Conservation (phyloP, 2,888 invertebrate genomes). For the Lepidochrysops patricia region DNA sequence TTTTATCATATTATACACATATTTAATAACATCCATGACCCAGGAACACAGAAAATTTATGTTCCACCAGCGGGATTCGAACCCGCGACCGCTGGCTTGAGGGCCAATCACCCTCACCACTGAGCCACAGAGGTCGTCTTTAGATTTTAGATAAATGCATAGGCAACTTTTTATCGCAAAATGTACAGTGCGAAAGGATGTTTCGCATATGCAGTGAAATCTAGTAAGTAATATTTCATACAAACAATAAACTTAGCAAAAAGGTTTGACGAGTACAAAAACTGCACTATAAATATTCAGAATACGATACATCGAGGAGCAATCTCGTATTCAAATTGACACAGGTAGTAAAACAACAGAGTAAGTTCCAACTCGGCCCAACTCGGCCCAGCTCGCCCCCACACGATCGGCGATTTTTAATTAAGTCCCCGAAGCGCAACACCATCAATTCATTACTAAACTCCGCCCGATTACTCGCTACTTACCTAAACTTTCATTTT, state of each 20-base stretch:
- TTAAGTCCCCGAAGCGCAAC: slow-evolving; percentile 72
- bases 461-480: slow-evolving; percentile 72
- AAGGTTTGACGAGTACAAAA: not conserved
- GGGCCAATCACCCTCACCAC: too few relatives aligned
- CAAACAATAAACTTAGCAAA: not conserved
- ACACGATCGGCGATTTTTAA: slow-evolving; percentile 75
- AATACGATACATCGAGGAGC: slow-evolving; percentile 37
- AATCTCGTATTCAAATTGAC: slow-evolving; percentile 72
- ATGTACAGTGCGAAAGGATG: too few relatives aligned
- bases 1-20: too few relatives aligned
- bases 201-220: too few relatives aligned
- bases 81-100: too few relatives aligned
- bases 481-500: slow-evolving; percentile 75
- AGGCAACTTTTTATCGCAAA: too few relatives aligned
- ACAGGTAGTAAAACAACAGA: slow-evolving; percentile 67
- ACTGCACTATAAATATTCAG: slow-evolving; percentile 31
- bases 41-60: too few relatives aligned
- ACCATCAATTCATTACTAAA: slow-evolving; percentile 76
- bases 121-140: too few relatives aligned
- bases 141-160: too few relatives aligned
- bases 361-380: slow-evolving; percentile 69
- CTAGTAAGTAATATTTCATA: not conserved
- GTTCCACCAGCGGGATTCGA: too few relatives aligned
- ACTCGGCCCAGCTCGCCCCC: too few relatives aligned
- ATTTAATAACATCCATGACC: too few relatives aligned